Conservation (phyloP, 2,888 invertebrate genomes). For the Lucinisca nassula region DNA sequence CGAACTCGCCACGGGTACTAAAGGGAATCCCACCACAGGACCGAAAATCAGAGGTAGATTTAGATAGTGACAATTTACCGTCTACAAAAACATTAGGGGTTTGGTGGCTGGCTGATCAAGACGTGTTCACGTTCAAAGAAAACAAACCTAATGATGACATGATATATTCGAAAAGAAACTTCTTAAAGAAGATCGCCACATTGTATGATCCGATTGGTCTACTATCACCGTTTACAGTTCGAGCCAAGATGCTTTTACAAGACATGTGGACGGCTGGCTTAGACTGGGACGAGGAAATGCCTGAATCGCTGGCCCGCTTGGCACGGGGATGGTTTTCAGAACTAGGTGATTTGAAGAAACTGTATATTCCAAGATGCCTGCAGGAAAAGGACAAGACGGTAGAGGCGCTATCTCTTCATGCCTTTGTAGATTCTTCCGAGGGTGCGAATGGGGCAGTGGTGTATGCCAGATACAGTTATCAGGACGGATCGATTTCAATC, state of each 20-base stretch:
- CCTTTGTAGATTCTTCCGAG: slow-evolving; percentile 47
- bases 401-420: no score
- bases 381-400: no score
- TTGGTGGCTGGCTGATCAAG: no score
- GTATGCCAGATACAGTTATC: slow-evolving; percentile 24
- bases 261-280: no score
- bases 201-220: slow-evolving; percentile 84
- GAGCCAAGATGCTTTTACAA: no score
- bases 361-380: slow-evolving; percentile 55
- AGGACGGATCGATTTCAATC: background rate
- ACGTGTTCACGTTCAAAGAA: no score
- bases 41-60: no score
- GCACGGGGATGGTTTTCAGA: no score
- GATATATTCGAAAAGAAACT: no score
- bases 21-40: slow-evolving; percentile 50
- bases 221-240: slow-evolving; percentile 69
- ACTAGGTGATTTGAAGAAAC: background rate
- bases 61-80: slow-evolving; percentile 48
- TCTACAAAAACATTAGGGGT: slow-evolving; percentile 40
- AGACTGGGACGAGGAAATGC: slow-evolving; percentile 78
- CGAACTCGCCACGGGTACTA: slow-evolving; percentile 33
- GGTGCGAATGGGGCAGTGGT: no score
- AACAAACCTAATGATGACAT: no score
- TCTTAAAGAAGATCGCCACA: no score
- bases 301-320: background rate